phyloP scores from a whole-genome alignment of 1,140 invertebrate species.

The Formica exsecta region DNA sequence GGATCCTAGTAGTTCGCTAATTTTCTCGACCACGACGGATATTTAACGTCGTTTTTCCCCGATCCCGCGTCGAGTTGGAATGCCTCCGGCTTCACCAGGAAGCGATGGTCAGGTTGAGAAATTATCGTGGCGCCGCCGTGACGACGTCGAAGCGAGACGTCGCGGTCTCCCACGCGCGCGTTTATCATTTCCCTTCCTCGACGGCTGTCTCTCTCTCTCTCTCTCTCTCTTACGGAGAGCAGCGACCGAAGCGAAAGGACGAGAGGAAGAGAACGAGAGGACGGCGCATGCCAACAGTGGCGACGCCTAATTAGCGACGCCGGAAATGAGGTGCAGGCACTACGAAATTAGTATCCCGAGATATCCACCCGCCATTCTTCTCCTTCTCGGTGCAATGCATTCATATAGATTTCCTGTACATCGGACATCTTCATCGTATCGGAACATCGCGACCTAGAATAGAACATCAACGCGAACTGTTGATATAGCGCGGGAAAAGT shows the following conservation, averaged over 20 bases:
- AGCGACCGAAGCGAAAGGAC: slow-evolving; percentile 24
- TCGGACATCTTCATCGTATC: slow-evolving; percentile 35
- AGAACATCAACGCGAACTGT: neutral
- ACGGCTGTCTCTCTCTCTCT: neutral
- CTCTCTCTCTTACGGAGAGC: slow-evolving; percentile 11
- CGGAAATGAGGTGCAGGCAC: slow-evolving; percentile 75
- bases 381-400: slow-evolving; percentile 14
- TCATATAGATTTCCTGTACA: slow-evolving; percentile 9
- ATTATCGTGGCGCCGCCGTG: slow-evolving; percentile 80
- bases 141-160: slow-evolving; percentile 69
- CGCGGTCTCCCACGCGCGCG: slow-evolving; percentile 52
- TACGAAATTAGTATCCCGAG: slow-evolving; percentile 66
- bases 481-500: neutral
- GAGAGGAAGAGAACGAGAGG: slow-evolving; percentile 2
- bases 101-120: slow-evolving; percentile 71
- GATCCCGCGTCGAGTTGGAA: neutral
- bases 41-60: slow-evolving; percentile 76
- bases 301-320: slow-evolving; percentile 76
- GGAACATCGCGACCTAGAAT: slow-evolving; percentile 13
- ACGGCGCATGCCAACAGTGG: slow-evolving; percentile 43
- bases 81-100: slow-evolving; percentile 46
- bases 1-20: slow-evolving; percentile 75
- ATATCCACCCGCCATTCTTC: neutral
- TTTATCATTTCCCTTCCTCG: neutral
- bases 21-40: slow-evolving; percentile 79